Evolutionary conservation across 2,797 vertebrate species (phyloP).

Genomic region (Ctenopoma kingsleyae): DNA sequence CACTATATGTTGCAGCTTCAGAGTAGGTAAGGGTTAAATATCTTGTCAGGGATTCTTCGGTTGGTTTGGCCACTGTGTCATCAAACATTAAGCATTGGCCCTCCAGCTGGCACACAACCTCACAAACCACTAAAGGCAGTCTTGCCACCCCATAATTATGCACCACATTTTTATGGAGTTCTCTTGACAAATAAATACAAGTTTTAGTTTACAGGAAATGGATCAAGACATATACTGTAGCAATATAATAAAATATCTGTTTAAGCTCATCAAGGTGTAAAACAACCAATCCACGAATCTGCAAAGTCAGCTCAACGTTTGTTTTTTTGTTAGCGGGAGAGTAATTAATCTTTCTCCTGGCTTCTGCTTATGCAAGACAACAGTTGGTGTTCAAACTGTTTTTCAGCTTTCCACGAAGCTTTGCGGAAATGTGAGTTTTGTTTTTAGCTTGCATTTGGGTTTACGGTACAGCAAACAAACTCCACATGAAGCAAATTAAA

Average conservation of each 20-base stretch:
- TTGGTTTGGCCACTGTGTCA: conserved; percentile 10
- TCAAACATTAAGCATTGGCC: background rate
- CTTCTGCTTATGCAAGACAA: background rate
- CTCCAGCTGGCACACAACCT: conserved; percentile 1
- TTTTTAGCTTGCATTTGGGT: background rate
- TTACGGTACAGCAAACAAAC: background rate
- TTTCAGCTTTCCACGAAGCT: background rate
- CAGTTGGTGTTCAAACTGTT: background rate
- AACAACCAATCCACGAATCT: conserved; percentile 3
- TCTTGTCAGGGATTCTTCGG: conserved; percentile 1
- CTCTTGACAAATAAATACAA: background rate
- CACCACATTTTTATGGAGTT: background rate
- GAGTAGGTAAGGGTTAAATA: conserved; percentile 3
- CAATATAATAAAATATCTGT: conserved; percentile 1
- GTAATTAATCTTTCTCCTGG: background rate
- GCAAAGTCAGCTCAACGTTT: background rate
- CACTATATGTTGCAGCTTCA: background rate
- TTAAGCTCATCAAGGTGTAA: background rate
- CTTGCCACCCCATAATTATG: conserved; percentile 16
- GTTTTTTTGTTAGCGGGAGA: background rate
- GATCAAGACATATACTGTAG: background rate
- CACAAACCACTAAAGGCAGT: conserved; percentile 24
- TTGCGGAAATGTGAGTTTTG: background rate
- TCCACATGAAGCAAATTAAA: too few species aligned
- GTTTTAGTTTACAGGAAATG: background rate